These are phyloP conservation scores for Stegana nigrithorax DNA, from an alignment of 2,888 invertebrate species.

Conservation along the genomic window DNA sequence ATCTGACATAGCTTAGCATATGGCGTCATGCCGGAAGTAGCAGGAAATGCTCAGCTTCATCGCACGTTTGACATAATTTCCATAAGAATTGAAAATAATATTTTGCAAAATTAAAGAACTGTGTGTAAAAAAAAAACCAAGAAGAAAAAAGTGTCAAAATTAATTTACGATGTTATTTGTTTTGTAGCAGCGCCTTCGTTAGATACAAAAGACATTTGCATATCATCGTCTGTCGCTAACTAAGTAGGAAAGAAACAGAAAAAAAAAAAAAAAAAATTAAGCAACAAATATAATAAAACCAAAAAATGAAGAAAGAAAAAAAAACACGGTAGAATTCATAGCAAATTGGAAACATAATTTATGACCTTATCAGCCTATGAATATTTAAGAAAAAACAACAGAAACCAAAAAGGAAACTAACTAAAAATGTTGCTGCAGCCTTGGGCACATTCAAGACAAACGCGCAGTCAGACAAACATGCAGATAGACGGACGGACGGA, in stretches of 20 bases:
- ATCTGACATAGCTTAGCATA: too few species aligned
- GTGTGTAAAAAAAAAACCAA: too few species aligned
- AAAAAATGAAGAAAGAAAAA: constrained; percentile 31
- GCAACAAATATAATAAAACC: constrained; percentile 11
- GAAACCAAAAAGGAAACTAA: too few species aligned
- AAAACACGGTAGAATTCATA: constrained; percentile 16
- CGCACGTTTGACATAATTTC: constrained; percentile 46
- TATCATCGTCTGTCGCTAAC: constrained; percentile 43
- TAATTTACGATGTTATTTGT: constrained; percentile 69
- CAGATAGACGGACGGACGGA: too few species aligned
- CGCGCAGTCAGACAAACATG: too few species aligned
- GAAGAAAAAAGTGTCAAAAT: constrained; percentile 67
- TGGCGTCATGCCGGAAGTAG: too few species aligned
- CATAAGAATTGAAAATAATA: constrained; percentile 52
- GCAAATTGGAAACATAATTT: constrained; percentile 47
- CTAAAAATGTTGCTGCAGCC: too few species aligned
- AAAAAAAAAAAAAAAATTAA: constrained; percentile 28
- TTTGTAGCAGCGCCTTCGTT: constrained; percentile 61
- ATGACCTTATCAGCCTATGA: constrained; percentile 59
- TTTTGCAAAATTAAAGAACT: too few species aligned
- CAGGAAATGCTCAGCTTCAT: too few species aligned
- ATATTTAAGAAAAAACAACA: constrained; percentile 44
- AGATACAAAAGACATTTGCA: constrained; percentile 35
- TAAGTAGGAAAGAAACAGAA: constrained; percentile 32
- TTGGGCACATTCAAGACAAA: too few species aligned